A percentile compares a stretch with the other conserved stretches of the same genome.
These are phyloP conservation scores for Lithobates pipiens DNA, from an alignment of 2,797 vertebrate species.

Conservation along the genomic window DNA sequence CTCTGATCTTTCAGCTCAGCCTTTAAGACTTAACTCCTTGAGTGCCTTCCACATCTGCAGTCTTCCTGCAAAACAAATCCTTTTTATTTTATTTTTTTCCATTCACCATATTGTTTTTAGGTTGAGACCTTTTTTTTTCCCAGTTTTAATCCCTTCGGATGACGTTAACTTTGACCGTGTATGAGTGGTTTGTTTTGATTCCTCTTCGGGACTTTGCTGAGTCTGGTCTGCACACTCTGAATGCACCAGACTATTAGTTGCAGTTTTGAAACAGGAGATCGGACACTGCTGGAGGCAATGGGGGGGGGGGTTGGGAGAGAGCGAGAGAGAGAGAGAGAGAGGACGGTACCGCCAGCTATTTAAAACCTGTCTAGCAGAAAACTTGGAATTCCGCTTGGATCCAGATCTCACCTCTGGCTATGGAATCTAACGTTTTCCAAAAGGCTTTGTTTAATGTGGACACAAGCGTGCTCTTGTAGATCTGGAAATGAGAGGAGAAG, in stretches of 20 bases:
- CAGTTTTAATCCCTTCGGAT: not conserved
- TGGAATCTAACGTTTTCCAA: not conserved
- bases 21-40: constrained; percentile 35
- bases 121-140: too few species aligned
- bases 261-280: constrained; percentile 15
- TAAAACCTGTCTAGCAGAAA: constrained; percentile 16
- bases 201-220: not conserved
- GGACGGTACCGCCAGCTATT: not conserved
- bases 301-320: too few species aligned
- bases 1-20: constrained; percentile 44
- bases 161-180: not conserved
- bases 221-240: not conserved
- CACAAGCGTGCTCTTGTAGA: too few species aligned
- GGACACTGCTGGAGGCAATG: constrained; percentile 44
- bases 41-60: not conserved
- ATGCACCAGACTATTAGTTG: not conserved
- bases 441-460: not conserved
- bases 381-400: not conserved
- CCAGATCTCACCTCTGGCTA: constrained; percentile 1
- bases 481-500: too few species aligned
- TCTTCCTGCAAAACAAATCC: not conserved
- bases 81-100: not conserved
- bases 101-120: too few species aligned
- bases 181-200: not conserved
- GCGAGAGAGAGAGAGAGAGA: too few species aligned